Evolutionary conservation across 2,113 vertebrate genomes (phyloP).

Genomic region (Dasypus novemcinctus): DNA sequence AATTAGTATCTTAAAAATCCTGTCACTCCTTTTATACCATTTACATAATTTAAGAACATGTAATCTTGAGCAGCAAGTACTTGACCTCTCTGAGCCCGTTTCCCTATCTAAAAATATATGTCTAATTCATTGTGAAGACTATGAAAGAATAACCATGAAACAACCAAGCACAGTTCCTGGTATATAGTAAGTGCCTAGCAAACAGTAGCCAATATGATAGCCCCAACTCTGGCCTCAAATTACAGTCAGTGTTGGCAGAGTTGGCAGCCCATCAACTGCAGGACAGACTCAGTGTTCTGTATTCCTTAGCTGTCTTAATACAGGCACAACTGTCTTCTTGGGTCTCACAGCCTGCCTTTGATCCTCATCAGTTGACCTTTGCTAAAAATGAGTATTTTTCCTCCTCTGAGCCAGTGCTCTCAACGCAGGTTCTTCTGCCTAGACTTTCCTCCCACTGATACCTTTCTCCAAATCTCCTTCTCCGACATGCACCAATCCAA

Average conservation of each 20-base stretch:
- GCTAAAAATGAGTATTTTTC: neutral
- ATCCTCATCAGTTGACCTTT: neutral
- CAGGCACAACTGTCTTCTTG: neutral
- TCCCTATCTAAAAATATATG: neutral
- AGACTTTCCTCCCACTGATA: neutral
- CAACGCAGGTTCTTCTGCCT: neutral
- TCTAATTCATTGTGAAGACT: neutral
- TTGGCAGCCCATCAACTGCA: neutral
- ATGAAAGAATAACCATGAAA: neutral
- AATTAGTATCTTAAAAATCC: conserved; percentile 17
- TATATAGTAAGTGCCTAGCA: neutral
- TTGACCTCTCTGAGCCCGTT: neutral
- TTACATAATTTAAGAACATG: conserved; percentile 1
- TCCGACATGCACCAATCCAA: no score
- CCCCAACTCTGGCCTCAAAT: neutral
- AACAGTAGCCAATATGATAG: neutral
- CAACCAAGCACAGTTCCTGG: neutral
- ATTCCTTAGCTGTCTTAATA: neutral
- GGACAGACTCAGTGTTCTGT: neutral
- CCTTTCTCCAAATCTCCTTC: neutral
- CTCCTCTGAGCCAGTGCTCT: neutral
- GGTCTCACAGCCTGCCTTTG: neutral
- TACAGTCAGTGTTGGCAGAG: neutral
- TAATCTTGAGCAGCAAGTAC: neutral
- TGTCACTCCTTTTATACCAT: neutral